Evolutionary conservation across 2,888 invertebrate genomes (phyloP).

Genomic region (Lasioglossum zephyrum): DNA sequence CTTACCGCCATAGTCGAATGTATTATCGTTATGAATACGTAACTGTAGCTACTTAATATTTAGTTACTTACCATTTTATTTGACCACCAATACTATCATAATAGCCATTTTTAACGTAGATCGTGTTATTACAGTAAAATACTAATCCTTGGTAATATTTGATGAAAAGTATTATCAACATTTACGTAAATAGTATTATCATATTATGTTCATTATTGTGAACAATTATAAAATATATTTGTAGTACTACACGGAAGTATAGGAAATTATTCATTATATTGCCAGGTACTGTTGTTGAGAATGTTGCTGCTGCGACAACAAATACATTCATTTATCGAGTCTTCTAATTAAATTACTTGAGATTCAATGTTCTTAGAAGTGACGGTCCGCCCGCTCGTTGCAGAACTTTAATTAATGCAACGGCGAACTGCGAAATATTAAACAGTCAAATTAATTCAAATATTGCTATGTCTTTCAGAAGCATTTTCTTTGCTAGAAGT

Average conservation of each 20-base stretch:
- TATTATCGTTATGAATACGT: background rate
- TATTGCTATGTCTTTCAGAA: constrained; percentile 14
- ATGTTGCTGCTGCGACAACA: background rate
- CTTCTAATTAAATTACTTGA: background rate
- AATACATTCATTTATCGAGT: background rate
- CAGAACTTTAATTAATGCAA: background rate
- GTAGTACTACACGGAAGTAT: background rate
- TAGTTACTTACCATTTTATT: background rate
- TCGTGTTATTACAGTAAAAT: background rate
- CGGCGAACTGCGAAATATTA: background rate
- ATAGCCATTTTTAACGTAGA: background rate
- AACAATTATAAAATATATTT: background rate
- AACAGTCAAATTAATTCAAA: constrained; percentile 17
- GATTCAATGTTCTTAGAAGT: background rate
- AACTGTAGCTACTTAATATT: background rate
- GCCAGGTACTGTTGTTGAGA: background rate
- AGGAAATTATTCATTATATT: background rate
- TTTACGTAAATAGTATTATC: background rate
- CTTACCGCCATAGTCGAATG: no score
- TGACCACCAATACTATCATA: background rate
- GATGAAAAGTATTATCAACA: background rate
- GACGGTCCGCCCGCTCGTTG: background rate
- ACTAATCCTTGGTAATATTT: background rate
- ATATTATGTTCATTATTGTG: background rate
- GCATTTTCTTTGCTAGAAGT: constrained; percentile 10